Base-by-base conservation (phyloP, 2,888 invertebrate species). In the Polymixis flavicincta region DNA sequence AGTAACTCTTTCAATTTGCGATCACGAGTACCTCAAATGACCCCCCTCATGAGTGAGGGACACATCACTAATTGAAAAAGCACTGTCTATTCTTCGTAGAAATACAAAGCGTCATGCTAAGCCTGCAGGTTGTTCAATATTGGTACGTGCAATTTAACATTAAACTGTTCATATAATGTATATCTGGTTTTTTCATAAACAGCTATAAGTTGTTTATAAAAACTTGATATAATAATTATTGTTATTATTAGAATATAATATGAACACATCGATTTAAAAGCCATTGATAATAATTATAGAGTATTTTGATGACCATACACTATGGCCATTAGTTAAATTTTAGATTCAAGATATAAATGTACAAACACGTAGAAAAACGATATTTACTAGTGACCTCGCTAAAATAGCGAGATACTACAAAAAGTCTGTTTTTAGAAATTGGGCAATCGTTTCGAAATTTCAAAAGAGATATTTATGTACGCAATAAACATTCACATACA, bases 401-500 rank as follows among this genome's bases (percentile, higher is more conserved):
- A 28, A 66, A 63, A 45, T 14, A 14, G 32, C 17, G 32, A 67
- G 37, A 22, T 45, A 52, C 61, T 32, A 42, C 14, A 71, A 60
- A 75, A 14, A 17, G n/a, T 14, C 9, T 45, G 9, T 52, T 42
- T 19, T 50, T 61, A 45, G 14, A 57, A 74, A 73, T 28, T 69
- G 45, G 57, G 48, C 25, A 37, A 28, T 50, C 9, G 8, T 54
- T 25, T 60, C 28, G 9, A 45, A 57, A 42, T 69, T 74, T 28
- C n/a, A 54, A 61, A 71, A 28, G 14, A 37, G 64, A 28, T 68
- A 76, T 77, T 59, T 68, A 80, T 84, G 82, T 84, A 86, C 87
- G 82, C 72, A 86, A 82, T 64, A 25, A 75, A 60, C 84, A 80
- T 82, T 74, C 78, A 76, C 63, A 73, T 70, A 71, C 48, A 37